Base-by-base conservation (phyloP, 2,888 invertebrate species). In the Leptinotarsa rubiginosa region DNA sequence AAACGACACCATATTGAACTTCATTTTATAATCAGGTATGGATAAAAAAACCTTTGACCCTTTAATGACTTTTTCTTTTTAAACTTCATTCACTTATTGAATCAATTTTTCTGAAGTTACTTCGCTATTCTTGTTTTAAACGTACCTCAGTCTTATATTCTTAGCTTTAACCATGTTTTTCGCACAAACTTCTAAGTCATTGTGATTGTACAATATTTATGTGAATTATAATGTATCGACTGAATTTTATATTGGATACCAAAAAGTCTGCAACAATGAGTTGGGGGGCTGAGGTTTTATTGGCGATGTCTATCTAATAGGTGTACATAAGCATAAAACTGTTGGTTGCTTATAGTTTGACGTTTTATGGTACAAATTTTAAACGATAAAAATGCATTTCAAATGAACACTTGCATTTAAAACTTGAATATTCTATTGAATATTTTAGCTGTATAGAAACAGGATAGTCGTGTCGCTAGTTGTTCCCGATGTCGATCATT, bases 271-370 rank as follows among this genome's bases (percentile, higher is more conserved):
- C 56, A 75, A 62, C 70, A 65, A 72, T 70, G 65, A 72, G n/a
- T 49, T 65, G 73, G 64, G 72, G 65, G 72, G 65, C 20, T 69
- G n/a, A 71, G 50, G 47, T 72, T 69, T 54, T 50, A 65, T 74
- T 76, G 73, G 76, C 76, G 70, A 72, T 74, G 75, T 78, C 77
- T 78, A 76, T 78, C 77, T 78, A 77, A 69, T 76, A 71, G 75
- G 79, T 80, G 77, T 80, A 80, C 79, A 77, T 72, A 72, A 65
- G 70, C 73, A 75, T 79, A 77, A 78, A 41, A 73, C 74, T 77
- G 75, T 78, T 73, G 77, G 79, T 83, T 84, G 84, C 84, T 85
- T 84, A 84, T 85, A 84, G 85, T 85, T 85, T 84, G 84, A 84
- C 77, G 80, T 78, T 78, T 72, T 68, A 79, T 75, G 76, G 81